Evolutionary conservation across 2,888 invertebrate genomes (phyloP).

Genomic region (Venusia cambrica): DNA sequence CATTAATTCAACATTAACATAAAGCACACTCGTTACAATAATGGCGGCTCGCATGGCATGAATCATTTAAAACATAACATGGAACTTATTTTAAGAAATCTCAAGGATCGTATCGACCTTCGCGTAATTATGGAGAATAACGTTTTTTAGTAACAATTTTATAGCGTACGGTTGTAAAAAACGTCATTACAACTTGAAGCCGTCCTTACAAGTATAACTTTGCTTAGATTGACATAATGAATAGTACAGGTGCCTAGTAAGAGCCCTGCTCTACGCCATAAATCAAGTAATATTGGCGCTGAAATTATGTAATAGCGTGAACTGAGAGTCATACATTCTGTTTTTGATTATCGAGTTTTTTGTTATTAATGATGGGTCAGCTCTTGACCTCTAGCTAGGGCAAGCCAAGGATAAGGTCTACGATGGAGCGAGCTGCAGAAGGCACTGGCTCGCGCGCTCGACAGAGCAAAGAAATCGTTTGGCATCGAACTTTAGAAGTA

Average conservation of each 20-base stretch:
- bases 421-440: too few relatives aligned
- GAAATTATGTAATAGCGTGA: constrained; percentile 5
- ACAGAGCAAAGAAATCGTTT: too few relatives aligned
- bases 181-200: constrained; percentile 10
- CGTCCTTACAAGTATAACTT: constrained; percentile 5
- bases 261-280: constrained; percentile 6
- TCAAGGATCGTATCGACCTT: constrained; percentile 31
- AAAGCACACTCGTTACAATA: constrained; percentile 38
- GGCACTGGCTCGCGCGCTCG: too few relatives aligned
- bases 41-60: constrained; percentile 33
- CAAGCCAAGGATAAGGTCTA: too few relatives aligned
- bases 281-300: constrained; percentile 10
- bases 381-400: too few relatives aligned
- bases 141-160: constrained; percentile 22
- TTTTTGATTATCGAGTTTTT: constrained; percentile 7
- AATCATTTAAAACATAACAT: constrained; percentile 23
- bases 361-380: too few relatives aligned
- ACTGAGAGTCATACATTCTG: constrained; percentile 11
- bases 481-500: too few relatives aligned
- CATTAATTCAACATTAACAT: constrained; percentile 41
- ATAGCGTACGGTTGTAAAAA: constrained; percentile 18
- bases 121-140: constrained; percentile 23
- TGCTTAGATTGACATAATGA: constrained; percentile 5
- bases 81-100: constrained; percentile 26
- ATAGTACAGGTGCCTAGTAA: constrained; percentile 14